Evolutionary conservation across 2,888 invertebrate genomes (phyloP).

Genomic region (Argyresthia albistria): DNA sequence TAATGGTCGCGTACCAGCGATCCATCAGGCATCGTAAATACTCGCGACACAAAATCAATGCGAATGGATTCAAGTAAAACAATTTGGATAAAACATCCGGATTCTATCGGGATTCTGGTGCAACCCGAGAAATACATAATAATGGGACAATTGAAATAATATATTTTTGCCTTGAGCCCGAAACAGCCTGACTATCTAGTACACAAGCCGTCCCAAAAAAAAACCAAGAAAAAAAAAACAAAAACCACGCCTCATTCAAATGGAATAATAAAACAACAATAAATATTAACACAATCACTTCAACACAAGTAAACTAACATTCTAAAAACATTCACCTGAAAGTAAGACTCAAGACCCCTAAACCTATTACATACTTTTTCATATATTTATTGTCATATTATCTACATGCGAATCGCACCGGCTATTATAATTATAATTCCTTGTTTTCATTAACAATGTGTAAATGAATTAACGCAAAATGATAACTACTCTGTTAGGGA

Average conservation of each 20-base stretch:
- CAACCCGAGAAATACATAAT: too few species aligned
- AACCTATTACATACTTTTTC: constrained; percentile 10
- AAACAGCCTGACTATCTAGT: background rate
- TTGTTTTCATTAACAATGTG: too few species aligned
- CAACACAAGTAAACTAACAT: background rate
- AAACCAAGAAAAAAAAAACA: background rate
- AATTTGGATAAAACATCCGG: too few species aligned
- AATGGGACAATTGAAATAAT: too few species aligned
- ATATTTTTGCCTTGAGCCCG: too few species aligned
- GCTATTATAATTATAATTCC: background rate
- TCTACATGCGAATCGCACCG: constrained; percentile 17
- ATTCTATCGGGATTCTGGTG: too few species aligned
- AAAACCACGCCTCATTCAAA: background rate
- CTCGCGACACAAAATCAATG: too few species aligned
- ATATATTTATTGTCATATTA: constrained; percentile 42
- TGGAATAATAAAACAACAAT: background rate
- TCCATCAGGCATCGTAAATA: too few species aligned
- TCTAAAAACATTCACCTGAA: background rate
- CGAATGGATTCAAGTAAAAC: too few species aligned
- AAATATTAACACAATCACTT: background rate
- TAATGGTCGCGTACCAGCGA: too few species aligned
- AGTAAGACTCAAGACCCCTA: constrained; percentile 4
- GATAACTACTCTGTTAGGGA: too few species aligned
- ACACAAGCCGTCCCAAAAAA: background rate
- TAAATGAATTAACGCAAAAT: too few species aligned